phyloP scores from a whole-genome alignment of 2,113 vertebrate species.

The Phainopepla nitens region DNA sequence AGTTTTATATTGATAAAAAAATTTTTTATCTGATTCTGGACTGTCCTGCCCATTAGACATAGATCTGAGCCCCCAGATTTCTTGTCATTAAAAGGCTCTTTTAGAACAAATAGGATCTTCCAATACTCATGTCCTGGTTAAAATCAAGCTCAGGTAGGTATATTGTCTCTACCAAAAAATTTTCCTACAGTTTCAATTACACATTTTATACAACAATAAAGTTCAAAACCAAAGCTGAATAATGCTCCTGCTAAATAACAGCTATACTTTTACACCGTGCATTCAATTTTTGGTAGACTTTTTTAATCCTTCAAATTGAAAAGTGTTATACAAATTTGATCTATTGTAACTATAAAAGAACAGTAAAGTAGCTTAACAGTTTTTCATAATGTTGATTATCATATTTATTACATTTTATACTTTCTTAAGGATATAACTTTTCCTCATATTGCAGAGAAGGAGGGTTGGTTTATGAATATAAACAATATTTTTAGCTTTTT shows the following conservation, averaged over 20 bases:
- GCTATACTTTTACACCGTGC: background rate
- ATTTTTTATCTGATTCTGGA: background rate
- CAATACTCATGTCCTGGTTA: background rate
- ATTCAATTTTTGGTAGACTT: background rate
- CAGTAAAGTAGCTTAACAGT: background rate
- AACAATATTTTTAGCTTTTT: background rate
- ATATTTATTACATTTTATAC: background rate
- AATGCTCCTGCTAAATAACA: background rate
- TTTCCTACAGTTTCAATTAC: background rate
- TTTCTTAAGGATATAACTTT: background rate
- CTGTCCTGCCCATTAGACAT: background rate
- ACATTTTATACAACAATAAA: background rate
- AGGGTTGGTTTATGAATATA: background rate
- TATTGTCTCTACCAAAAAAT: background rate
- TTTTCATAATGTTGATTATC: background rate
- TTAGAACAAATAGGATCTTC: background rate
- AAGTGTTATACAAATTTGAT: background rate
- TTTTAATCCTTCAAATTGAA: background rate
- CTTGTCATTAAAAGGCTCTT: background rate
- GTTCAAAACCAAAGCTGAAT: background rate
- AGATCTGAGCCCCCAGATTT: background rate
- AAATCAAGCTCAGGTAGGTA: background rate
- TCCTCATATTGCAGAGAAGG: background rate
- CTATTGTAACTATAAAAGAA: background rate
- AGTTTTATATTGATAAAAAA: background rate